Evolutionary conservation across 2,797 vertebrate species (phyloP).

Genomic region (Gambusia yucatana): DNA sequence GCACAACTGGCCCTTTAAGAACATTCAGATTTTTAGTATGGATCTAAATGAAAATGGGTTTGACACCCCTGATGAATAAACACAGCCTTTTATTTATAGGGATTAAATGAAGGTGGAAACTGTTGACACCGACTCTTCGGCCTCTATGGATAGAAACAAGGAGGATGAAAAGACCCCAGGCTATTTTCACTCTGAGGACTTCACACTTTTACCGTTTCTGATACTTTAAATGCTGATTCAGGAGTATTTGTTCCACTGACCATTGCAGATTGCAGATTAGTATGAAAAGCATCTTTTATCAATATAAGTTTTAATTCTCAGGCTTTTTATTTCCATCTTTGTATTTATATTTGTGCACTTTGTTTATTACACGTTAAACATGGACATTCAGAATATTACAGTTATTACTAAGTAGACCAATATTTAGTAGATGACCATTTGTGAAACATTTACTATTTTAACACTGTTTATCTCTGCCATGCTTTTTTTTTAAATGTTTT

Average conservation of each 20-base stretch:
- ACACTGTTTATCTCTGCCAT: not conserved
- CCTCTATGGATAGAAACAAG: no score
- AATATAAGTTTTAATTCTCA: slow-evolving; percentile 41
- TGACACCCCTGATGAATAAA: no score
- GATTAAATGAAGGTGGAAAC: not conserved
- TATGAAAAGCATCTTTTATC: slow-evolving; percentile 49
- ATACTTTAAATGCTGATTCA: slow-evolving; percentile 26
- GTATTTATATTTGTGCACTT: slow-evolving; percentile 73
- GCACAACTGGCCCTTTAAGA: no score
- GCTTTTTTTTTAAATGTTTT: slow-evolving; percentile 12
- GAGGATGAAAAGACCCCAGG: not conserved
- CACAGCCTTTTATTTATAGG: not conserved
- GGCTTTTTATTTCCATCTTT: slow-evolving; percentile 58
- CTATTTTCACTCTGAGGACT: not conserved
- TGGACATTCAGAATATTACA: slow-evolving; percentile 53
- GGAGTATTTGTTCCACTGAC: slow-evolving; percentile 42
- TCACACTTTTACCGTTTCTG: slow-evolving; percentile 12
- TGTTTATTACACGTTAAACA: slow-evolving; percentile 54
- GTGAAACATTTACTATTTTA: slow-evolving; percentile 30
- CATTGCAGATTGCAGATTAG: slow-evolving; percentile 60
- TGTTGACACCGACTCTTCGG: not conserved
- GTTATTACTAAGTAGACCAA: slow-evolving; percentile 62
- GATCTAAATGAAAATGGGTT: no score
- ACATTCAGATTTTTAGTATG: no score
- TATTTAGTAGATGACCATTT: slow-evolving; percentile 58